These are phyloP conservation scores for Xiphorhynchus erythropygius DNA, from an alignment of 2,797 vertebrate genomes.

Conservation along the genomic window DNA sequence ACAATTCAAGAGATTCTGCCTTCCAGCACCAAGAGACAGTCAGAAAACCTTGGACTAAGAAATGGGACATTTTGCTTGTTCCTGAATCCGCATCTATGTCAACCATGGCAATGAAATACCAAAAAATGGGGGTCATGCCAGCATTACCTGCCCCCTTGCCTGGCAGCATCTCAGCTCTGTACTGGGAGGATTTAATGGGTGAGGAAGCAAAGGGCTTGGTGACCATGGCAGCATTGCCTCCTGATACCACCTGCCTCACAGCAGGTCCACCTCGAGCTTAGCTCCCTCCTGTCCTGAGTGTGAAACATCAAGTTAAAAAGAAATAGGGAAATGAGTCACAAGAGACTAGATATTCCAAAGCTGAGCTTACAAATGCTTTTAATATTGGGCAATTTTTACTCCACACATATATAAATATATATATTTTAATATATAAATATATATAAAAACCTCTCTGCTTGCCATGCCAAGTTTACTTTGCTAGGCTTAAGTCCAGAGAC, in stretches of 20 bases:
- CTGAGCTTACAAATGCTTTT: background rate
- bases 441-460: background rate
- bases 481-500: background rate
- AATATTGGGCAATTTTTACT: background rate
- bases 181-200: background rate
- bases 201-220: background rate
- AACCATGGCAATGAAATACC: background rate
- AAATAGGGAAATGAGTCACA: background rate
- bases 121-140: background rate
- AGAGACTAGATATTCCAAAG: background rate
- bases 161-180: background rate
- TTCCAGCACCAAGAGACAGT: background rate
- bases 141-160: background rate
- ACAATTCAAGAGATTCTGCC: background rate
- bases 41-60: slow-evolving; percentile 11
- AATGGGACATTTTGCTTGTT: background rate
- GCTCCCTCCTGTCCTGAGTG: background rate
- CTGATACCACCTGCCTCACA: background rate
- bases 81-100: background rate
- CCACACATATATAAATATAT: background rate
- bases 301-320: background rate
- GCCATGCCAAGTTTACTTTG: background rate
- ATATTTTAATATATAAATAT: background rate
- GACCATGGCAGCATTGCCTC: fast-evolving
- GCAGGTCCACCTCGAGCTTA: background rate